These are phyloP conservation scores for Megaceryle maxima DNA, from an alignment of 2,113 vertebrate species.

Conservation along the genomic window DNA sequence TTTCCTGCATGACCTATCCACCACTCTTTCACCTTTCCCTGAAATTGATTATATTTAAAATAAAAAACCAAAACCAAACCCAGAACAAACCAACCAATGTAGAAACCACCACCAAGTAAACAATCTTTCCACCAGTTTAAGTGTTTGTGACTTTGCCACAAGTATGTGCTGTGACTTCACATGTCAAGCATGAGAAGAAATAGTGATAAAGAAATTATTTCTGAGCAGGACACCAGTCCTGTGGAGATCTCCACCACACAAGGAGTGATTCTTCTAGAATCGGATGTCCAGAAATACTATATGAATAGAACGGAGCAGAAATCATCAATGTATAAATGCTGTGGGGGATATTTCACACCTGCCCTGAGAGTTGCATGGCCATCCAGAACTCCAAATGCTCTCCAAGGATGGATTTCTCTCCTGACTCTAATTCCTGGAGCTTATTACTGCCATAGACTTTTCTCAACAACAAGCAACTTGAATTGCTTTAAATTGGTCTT, in stretches of 20 bases:
- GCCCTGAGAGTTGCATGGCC: not conserved
- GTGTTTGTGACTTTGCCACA: not conserved
- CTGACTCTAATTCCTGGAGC: not conserved
- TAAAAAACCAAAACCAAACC: not conserved
- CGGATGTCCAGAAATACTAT: not conserved
- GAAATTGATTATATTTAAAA: not conserved
- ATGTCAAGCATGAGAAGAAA: rapidly evolving
- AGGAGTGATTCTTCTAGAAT: not conserved
- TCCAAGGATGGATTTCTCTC: not conserved
- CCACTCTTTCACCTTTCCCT: not conserved
- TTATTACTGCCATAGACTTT: not conserved
- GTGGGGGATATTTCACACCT: not conserved
- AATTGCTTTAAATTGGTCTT: not conserved
- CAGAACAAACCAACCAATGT: not conserved
- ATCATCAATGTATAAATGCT: not conserved
- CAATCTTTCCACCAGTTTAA: not conserved
- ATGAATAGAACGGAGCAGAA: not conserved
- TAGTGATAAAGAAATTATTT: not conserved
- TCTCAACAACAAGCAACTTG: not conserved
- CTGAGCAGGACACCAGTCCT: not conserved
- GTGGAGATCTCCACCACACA: not conserved
- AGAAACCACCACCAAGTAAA: not conserved
- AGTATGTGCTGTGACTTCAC: not conserved
- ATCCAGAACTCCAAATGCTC: not conserved
- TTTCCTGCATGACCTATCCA: not conserved